Evolutionary conservation across 2,797 vertebrate genomes (phyloP).

Genomic region (Telmatherina bonti): DNA sequence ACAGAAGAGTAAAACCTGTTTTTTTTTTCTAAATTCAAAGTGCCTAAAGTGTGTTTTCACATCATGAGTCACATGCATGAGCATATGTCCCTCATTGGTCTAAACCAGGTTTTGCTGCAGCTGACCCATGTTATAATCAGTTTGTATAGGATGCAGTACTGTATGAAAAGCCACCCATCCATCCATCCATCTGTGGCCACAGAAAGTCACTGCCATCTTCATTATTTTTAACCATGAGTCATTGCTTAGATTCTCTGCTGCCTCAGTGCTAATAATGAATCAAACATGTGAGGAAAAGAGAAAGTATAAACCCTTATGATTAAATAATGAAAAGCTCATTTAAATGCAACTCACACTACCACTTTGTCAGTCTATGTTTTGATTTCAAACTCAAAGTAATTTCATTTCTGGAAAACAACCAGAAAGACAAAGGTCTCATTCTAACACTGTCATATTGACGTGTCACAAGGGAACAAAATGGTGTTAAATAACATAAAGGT

Average conservation of each 20-base stretch:
- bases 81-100: constrained; percentile 12
- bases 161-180: constrained; percentile 12
- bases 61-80: constrained; percentile 24
- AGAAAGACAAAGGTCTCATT: neutral
- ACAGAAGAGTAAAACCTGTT: neutral
- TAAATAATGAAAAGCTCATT: neutral
- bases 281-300: constrained; percentile 17
- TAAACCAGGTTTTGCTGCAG: constrained; percentile 19
- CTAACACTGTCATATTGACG: neutral
- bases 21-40: neutral
- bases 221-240: constrained; percentile 62
- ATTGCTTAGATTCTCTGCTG: constrained; percentile 40
- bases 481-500: too few relatives aligned
- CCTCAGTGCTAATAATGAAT: constrained; percentile 57
- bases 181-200: constrained; percentile 48
- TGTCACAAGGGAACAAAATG: too few relatives aligned
- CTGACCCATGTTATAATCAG: constrained; percentile 42
- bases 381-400: neutral
- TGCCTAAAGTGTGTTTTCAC: neutral
- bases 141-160: constrained; percentile 17
- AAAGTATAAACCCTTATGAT: neutral
- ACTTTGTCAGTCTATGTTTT: neutral
- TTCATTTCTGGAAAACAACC: neutral
- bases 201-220: constrained; percentile 48
- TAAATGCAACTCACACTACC: neutral